Percentiles rank a stretch among this genome's conserved stretches.
These are phyloP conservation scores for Pangasius krempfi DNA, from an alignment of 2,797 vertebrate genomes.

Conservation along the genomic window DNA sequence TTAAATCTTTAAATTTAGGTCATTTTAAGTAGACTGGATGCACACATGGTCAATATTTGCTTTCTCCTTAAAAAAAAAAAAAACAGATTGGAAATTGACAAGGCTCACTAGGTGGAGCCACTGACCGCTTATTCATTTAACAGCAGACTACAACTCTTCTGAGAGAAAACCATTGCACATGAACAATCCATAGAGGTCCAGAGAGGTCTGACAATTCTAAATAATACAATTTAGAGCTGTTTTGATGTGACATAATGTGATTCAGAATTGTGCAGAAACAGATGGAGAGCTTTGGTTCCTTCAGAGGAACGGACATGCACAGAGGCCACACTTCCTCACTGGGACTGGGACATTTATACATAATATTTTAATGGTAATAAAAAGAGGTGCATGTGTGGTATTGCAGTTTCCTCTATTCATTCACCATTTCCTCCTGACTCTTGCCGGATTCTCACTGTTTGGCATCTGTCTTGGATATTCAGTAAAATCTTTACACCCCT, in stretches of 20 bases:
- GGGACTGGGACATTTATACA: neutral
- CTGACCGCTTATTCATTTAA: neutral
- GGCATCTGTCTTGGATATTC: neutral
- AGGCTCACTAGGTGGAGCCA: slow-evolving; percentile 46
- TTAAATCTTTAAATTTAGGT: neutral
- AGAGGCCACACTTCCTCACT: neutral
- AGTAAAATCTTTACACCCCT: neutral
- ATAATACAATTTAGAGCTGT: neutral
- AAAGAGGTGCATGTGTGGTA: neutral
- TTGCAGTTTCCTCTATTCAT: neutral
- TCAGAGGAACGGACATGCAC: neutral
- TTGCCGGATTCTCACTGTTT: neutral
- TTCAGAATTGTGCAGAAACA: neutral
- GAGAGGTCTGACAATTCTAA: neutral
- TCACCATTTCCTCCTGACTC: neutral
- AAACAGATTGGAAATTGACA: neutral
- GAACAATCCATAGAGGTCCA: too few species aligned
- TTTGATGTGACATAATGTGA: neutral
- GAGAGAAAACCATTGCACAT: neutral
- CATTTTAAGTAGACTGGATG: neutral
- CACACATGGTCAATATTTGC: neutral
- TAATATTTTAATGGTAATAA: neutral
- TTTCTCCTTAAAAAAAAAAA: neutral
- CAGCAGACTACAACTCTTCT: neutral
- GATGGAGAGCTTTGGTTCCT: neutral